Base-by-base conservation (phyloP, 1,140 invertebrate species). In the Cydia pomonella region DNA sequence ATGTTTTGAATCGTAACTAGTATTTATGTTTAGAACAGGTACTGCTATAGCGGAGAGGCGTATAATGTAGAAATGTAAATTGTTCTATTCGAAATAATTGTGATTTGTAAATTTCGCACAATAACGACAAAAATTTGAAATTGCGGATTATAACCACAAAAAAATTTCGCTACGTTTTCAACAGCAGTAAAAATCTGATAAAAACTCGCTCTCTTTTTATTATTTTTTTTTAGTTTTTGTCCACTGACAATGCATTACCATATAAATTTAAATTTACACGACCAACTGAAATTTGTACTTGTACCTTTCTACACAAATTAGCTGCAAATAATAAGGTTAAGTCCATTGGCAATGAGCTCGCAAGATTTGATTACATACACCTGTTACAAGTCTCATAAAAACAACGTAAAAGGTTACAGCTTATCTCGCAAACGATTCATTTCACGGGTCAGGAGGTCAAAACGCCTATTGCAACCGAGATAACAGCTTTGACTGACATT, bases 1-100 rank as follows among this genome's bases (percentile, higher is more conserved):
- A 38, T 69, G 33, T 10, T 33, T 29, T 69, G 64, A 69, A 69
- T 69, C 25, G 25, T 33, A 69, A 33, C 64, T 59, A 59, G 53
- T 59, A 59, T 23, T 59, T 59, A 59, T 59, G 53, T 23, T 59
- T 23, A 21, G 18, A 59, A 59, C 53, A 59, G 53, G 53, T 59
- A 59, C 53, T 59, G 16, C 7, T 59, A 59, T 59, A 59, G 21
- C n/a, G 3, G 50, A 53, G n/a, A 7, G n/a, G 5, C n/a, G 16
- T 1, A 53, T 53, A 53, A 53, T 53, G 50, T 53, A 21, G 1
- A n/a, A 59, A 50, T 50, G 47, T 16, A 50, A n/a, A 50, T 50
- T 21, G 18, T 59, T 59, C 7, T 1, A 23, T 59, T 23, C 21
- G 47, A 50, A 50, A 50, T 50, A 50, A 18, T 50, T 18, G 16